Evolutionary conservation across 2,113 vertebrate species (phyloP).

Genomic region (Oceanites oceanicus): DNA sequence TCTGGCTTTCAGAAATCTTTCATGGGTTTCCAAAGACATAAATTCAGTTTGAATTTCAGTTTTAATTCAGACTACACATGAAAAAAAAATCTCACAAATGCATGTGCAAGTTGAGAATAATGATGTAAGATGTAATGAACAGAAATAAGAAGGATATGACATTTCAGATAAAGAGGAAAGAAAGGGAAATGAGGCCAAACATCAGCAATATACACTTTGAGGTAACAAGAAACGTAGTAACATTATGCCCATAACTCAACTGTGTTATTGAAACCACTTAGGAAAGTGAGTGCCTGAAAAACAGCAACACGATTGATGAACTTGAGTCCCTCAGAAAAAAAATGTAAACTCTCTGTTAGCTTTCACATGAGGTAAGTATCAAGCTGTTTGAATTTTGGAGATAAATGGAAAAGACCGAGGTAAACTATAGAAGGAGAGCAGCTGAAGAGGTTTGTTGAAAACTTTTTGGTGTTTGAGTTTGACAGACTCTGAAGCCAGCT

Average conservation of each 20-base stretch:
- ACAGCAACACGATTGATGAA: background rate
- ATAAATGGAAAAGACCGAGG: background rate
- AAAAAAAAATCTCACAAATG: background rate
- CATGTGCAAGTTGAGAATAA: background rate
- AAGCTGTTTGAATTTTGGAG: background rate
- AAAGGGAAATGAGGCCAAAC: background rate
- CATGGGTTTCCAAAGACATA: conserved; percentile 6
- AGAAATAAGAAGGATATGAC: background rate
- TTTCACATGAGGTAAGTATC: background rate
- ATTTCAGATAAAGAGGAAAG: background rate
- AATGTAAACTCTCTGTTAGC: background rate
- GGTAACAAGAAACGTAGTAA: background rate
- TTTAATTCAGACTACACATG: background rate
- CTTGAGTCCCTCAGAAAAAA: background rate
- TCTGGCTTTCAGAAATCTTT: background rate
- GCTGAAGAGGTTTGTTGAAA: background rate
- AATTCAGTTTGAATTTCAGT: too few species aligned
- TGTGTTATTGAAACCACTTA: background rate
- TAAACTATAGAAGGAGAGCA: background rate
- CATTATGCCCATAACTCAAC: background rate
- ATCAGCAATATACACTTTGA: background rate
- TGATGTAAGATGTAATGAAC: background rate
- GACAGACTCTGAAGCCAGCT: background rate
- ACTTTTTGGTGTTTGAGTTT: background rate
- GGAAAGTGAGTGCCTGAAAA: background rate